phyloP scores from a whole-genome alignment of 2,888 invertebrate species.

The Argyresthia goedartella region DNA sequence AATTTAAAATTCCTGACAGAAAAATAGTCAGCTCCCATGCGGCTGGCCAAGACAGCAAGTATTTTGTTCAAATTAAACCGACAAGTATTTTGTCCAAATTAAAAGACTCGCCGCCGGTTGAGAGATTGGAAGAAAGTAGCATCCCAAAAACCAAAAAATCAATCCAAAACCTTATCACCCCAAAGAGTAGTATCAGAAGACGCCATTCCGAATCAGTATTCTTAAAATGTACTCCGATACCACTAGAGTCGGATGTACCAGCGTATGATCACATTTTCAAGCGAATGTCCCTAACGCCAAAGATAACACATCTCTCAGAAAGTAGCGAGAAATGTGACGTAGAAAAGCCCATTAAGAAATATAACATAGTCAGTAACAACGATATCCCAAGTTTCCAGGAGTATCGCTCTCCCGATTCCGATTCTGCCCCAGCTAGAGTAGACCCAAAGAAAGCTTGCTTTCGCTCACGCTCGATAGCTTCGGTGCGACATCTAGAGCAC shows the following conservation, averaged over 20 bases:
- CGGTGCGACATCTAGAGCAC: slow-evolving; percentile 43
- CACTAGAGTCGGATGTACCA: too few relatives aligned
- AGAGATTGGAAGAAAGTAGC: not conserved
- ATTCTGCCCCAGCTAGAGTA: slow-evolving; percentile 35
- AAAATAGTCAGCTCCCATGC: too few relatives aligned
- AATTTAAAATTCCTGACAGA: slow-evolving; percentile 13
- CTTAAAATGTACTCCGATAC: slow-evolving; percentile 18
- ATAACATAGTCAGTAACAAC: slow-evolving; percentile 62
- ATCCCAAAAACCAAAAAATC: not conserved
- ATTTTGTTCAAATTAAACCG: too few relatives aligned
- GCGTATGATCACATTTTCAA: slow-evolving; percentile 26
- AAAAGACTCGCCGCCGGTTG: not conserved
- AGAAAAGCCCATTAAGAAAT: not conserved
- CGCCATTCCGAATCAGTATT: slow-evolving; percentile 38
- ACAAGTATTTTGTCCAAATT: too few relatives aligned
- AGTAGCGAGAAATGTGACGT: slow-evolving; percentile 11
- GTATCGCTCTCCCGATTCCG: slow-evolving; percentile 46
- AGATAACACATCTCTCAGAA: slow-evolving; percentile 1
- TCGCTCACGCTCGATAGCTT: slow-evolving; percentile 44
- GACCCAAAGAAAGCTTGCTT: slow-evolving; percentile 29
- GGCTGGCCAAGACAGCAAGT: too few relatives aligned
- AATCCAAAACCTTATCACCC: not conserved
- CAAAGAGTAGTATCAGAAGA: slow-evolving; percentile 16
- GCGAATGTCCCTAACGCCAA: slow-evolving; percentile 23
- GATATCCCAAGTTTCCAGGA: slow-evolving; percentile 65